A percentile compares a stretch with the other conserved stretches of the same genome.
phyloP scores from a whole-genome alignment of 2,888 invertebrate species.

The Drosophila stalkeri region DNA sequence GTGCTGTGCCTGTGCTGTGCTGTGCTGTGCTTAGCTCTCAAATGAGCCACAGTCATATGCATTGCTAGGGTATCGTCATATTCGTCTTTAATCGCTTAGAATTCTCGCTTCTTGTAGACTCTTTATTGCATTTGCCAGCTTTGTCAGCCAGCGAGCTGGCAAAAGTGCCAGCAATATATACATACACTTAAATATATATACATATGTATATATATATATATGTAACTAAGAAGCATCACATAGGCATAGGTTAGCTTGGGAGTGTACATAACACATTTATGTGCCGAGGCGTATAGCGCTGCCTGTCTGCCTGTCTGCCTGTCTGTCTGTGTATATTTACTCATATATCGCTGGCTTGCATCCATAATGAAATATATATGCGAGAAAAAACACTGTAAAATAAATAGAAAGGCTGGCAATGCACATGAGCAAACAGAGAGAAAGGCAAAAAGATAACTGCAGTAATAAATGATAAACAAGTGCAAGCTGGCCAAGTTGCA shows the following conservation, averaged over 20 bases:
- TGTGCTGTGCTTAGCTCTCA: background rate
- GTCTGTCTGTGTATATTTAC: conserved; percentile 26
- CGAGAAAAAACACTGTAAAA: conserved; percentile 52
- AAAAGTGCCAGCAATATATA: conserved; percentile 46
- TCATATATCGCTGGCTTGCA: conserved; percentile 51
- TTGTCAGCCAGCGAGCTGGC: conserved; percentile 32
- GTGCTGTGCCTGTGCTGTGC: background rate
- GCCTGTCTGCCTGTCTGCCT: background rate
- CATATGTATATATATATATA: conserved; percentile 2
- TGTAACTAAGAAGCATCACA: conserved; percentile 16
- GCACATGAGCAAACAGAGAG: conserved; percentile 59
- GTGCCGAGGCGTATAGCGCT: background rate
- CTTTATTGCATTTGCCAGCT: conserved; percentile 40
- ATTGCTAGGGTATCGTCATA: conserved; percentile 35
- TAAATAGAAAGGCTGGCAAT: conserved; percentile 47
- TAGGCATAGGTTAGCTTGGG: conserved; percentile 6
- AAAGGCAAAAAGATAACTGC: conserved; percentile 56
- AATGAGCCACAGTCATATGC: background rate
- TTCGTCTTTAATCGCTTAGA: conserved; percentile 12
- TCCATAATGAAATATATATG: conserved; percentile 59
- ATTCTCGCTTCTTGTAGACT: conserved; percentile 12
- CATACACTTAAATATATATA: no score
- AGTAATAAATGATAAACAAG: conserved; percentile 78
- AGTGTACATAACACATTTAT: background rate
- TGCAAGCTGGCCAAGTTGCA: conserved; percentile 66